These are phyloP conservation scores for Chromoteleia sp. DNA, from an alignment of 2,888 invertebrate genomes.

Conservation along the genomic window DNA sequence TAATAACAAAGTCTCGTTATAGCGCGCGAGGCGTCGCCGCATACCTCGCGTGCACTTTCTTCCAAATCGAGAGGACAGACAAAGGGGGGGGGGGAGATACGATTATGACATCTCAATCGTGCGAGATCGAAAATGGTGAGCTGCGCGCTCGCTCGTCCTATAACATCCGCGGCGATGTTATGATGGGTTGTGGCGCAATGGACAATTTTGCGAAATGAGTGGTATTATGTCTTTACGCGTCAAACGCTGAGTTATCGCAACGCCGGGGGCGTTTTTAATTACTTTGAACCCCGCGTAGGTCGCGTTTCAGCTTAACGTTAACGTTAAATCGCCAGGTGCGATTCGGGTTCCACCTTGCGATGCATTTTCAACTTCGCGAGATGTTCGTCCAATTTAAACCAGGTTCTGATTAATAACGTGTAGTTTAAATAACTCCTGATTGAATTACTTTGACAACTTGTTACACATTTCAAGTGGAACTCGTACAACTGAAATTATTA, in stretches of 20 bases:
- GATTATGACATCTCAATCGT: conserved; percentile 44
- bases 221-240: neutral
- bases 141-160: neutral
- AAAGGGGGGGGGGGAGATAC: conserved; percentile 3
- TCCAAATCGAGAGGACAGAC: conserved; percentile 20
- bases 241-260: neutral
- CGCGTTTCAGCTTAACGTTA: no score
- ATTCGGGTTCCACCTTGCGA: neutral
- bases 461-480: conserved; percentile 7
- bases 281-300: no score
- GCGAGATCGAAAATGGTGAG: neutral
- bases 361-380: neutral
- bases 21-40: conserved; percentile 8
- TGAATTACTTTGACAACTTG: conserved; percentile 38
- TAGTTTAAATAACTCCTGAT: conserved; percentile 13
- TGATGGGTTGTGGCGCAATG: conserved; percentile 1
- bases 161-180: neutral
- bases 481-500: conserved; percentile 28
- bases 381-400: conserved; percentile 9
- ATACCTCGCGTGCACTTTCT: conserved; percentile 26
- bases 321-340: no score
- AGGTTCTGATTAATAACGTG: conserved; percentile 12
- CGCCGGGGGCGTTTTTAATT: conserved; percentile 11
- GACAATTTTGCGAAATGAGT: neutral
- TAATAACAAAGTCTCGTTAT: conserved; percentile 46